Conservation (phyloP, 2,113 vertebrate genomes). For the Podilymbus podiceps region DNA sequence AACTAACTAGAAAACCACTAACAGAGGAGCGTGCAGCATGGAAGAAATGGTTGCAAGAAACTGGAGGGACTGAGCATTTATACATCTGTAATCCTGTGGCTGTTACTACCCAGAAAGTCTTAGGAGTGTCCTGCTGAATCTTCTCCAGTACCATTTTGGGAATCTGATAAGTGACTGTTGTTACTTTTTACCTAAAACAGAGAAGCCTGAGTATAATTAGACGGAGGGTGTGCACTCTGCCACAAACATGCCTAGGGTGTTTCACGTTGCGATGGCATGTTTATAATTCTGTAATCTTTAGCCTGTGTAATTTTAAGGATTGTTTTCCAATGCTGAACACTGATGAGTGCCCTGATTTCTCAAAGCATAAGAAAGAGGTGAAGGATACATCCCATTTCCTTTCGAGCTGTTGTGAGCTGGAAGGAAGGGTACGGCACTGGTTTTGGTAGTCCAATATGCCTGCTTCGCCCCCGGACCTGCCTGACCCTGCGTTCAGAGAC, state of each 20-base stretch:
- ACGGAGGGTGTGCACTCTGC: neutral
- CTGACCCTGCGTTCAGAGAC: neutral
- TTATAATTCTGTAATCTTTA: conserved; percentile 13
- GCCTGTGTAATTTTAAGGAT: conserved; percentile 20
- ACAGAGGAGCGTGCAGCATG: neutral
- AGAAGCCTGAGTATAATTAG: conserved; percentile 39
- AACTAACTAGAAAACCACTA: neutral
- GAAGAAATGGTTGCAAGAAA: neutral
- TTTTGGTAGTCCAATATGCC: neutral
- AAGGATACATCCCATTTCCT: neutral
- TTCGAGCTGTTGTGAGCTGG: neutral
- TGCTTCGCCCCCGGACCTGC: neutral
- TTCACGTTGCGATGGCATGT: conserved; percentile 7
- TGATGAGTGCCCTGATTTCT: neutral
- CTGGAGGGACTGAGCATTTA: neutral
- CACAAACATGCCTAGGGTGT: conserved; percentile 4
- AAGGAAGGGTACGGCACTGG: neutral
- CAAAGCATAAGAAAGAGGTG: neutral
- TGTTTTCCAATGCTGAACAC: neutral
- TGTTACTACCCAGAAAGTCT: neutral
- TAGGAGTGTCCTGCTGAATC: conserved; percentile 37
- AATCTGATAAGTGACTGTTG: conserved; percentile 42
- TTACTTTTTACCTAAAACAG: conserved; percentile 43
- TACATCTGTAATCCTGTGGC: neutral
- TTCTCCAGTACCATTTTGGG: conserved; percentile 37